Evolutionary conservation across 1,140 invertebrate genomes (phyloP).

Genomic region (Diorhabda carinulata): DNA sequence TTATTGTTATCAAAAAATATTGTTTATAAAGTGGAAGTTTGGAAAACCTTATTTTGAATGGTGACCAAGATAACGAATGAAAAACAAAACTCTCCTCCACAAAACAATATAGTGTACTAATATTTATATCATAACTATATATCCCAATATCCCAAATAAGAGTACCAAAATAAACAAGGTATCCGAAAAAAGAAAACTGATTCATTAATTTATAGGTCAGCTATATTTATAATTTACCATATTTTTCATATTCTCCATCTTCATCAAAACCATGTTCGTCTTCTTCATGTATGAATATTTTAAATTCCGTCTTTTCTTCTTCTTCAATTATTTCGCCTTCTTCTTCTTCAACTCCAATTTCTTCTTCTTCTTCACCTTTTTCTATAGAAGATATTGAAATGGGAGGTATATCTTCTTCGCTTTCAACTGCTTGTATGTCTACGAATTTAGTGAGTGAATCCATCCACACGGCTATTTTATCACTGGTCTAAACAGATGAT

Average conservation of each 20-base stretch:
- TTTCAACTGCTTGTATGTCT: constrained; percentile 31
- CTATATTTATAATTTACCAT: too few species aligned
- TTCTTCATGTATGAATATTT: neutral
- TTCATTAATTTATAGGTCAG: too few species aligned
- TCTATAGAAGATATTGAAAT: constrained; percentile 26
- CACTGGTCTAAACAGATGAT: constrained; percentile 14
- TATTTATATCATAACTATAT: too few species aligned
- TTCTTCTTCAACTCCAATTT: constrained; percentile 13
- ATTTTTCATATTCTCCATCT: neutral
- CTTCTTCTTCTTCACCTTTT: constrained; percentile 22
- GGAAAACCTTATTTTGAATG: too few species aligned
- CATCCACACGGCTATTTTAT: constrained; percentile 38
- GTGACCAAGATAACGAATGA: too few species aligned
- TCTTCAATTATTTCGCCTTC: neutral
- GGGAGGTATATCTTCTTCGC: constrained; percentile 26
- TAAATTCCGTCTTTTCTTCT: neutral
- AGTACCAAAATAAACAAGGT: too few species aligned
- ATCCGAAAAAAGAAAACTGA: too few species aligned
- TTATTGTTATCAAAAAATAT: too few species aligned
- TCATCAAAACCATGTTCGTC: constrained; percentile 1
- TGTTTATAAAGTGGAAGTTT: too few species aligned
- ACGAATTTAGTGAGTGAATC: constrained; percentile 35
- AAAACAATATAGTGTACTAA: too few species aligned
- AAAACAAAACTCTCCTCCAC: too few species aligned
- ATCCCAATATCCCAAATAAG: too few species aligned